Evolutionary conservation across 1,140 invertebrate species (phyloP).

Genomic region (Grapholita molesta): DNA sequence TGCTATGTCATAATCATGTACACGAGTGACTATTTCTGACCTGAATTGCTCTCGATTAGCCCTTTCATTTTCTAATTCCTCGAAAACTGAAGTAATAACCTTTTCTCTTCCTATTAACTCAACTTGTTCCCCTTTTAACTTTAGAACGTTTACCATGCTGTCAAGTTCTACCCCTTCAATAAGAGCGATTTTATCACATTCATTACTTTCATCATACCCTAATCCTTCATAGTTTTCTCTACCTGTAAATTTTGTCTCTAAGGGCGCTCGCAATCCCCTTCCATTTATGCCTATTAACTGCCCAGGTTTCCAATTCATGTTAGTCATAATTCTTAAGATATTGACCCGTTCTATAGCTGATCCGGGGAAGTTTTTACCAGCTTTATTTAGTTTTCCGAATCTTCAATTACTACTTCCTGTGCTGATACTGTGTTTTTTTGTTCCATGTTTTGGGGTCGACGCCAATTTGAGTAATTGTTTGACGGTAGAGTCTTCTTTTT

Average conservation of each 20-base stretch:
- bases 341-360: neutral
- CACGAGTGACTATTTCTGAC: conserved; percentile 22
- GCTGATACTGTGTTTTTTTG: no score
- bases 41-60: neutral
- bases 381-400: neutral
- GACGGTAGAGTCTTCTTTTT: neutral
- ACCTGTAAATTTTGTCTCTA: neutral
- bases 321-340: neutral
- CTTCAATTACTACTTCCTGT: neutral
- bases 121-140: neutral
- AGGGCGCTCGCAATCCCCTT: neutral
- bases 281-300: neutral
- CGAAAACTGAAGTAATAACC: neutral
- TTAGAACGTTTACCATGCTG: neutral
- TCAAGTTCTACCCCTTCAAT: neutral
- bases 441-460: neutral
- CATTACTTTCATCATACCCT: neutral
- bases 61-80: neutral
- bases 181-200: no score
- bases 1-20: conserved; percentile 6
- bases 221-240: neutral
- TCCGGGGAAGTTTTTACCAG: no score
- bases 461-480: neutral
- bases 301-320: neutral
- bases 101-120: neutral